Base-by-base conservation (phyloP, 2,888 invertebrate genomes). In the Stenotaenia linearis region DNA sequence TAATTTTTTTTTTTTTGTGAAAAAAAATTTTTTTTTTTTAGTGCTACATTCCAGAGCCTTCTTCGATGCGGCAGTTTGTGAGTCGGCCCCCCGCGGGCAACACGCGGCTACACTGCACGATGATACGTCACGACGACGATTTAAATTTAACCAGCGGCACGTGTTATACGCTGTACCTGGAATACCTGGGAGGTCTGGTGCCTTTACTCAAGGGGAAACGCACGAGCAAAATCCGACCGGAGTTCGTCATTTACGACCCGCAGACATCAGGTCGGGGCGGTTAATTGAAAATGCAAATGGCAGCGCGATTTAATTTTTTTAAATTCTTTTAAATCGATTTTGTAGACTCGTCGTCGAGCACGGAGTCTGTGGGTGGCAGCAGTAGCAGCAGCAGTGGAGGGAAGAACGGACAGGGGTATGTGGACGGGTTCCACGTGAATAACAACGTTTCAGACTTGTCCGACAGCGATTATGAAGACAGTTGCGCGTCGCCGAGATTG, bases 181-280 rank as follows among this genome's bases (percentile, higher is more conserved):
- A 98, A 86, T 97, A 97, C 87, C 89, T 98, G 40, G 98, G 98
- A 2, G 98, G 98, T 0, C 89, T 98, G 76, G 96, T 99, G 82
- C 98, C 99, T 0, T 89, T 99, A 79, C 89, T 99, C 15, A 97
- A 98, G 86, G 98, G 98, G 25, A 93, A 97, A 84, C 89, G 98
- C 81, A 97, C 96, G 81, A 97, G 97, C 86, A 98, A 98, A 88
- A 94, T 99, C 82, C 90, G 97, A 79, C 98, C 98, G 0, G 98
- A 98, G 87, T 99, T 99, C 87, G 96, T 98, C 80, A 98, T 99
- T 84, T 96, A 94, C 85, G 96, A 96, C 87, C 96, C 96, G 1
- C 94, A 96, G 87, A 80, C 61, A 9, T 74, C 79, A 23, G 80
- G 80, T n/a, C n/a, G n/a, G n/a, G n/a, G n/a, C n/a, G n/a, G n/a